phyloP scores from a whole-genome alignment of 2,113 vertebrate species.

The Chroicocephalus ridibundus region DNA sequence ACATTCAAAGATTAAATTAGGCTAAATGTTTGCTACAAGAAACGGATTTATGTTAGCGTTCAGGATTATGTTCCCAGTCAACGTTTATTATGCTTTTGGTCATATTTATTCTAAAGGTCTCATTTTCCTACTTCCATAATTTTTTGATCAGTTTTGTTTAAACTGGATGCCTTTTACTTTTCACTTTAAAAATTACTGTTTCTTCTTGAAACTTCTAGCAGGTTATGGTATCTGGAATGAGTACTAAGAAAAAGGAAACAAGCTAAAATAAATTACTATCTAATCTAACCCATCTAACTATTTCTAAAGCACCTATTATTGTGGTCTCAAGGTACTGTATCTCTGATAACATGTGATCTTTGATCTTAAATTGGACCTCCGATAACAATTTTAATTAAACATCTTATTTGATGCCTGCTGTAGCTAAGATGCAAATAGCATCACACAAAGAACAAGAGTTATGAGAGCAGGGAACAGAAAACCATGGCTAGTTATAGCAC shows the following conservation, averaged over 20 bases:
- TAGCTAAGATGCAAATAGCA: conserved; percentile 16
- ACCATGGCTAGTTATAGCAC: accelerated
- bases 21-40: conserved; percentile 74
- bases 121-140: conserved; percentile 47
- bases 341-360: conserved; percentile 41
- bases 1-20: conserved; percentile 70
- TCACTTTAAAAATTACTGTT: conserved; percentile 50
- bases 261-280: conserved; percentile 35
- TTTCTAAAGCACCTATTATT: conserved; percentile 28
- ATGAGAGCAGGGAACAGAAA: neutral
- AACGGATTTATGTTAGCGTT: conserved; percentile 65
- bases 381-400: conserved; percentile 56
- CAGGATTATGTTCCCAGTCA: conserved; percentile 57
- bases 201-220: conserved; percentile 44
- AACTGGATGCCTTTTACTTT: conserved; percentile 44
- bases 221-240: conserved; percentile 27
- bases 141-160: conserved; percentile 61
- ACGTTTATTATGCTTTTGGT: conserved; percentile 64
- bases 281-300: conserved; percentile 42
- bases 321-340: neutral
- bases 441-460: neutral
- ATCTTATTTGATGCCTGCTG: conserved; percentile 26
- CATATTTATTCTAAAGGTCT: conserved; percentile 51
- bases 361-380: neutral
- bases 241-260: conserved; percentile 18